These are phyloP conservation scores for Sipha flava DNA, from an alignment of 1,140 invertebrate genomes.

Conservation along the genomic window DNA sequence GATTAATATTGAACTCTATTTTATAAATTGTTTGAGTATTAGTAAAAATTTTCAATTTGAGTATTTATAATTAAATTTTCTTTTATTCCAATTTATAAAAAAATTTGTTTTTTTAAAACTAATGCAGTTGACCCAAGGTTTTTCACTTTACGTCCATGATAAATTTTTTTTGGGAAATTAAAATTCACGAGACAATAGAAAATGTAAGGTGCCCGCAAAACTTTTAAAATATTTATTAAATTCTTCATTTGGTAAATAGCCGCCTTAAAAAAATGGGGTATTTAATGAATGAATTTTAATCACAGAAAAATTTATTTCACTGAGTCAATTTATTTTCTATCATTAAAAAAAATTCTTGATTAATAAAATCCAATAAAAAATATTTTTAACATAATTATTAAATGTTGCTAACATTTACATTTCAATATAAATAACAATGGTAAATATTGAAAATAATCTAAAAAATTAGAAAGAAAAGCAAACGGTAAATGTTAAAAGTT, in stretches of 20 bases:
- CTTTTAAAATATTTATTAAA: conserved; percentile 11
- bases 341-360: not conserved
- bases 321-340: not conserved
- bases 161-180: not conserved
- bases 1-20: too few species aligned
- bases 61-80: too few species aligned
- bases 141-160: not conserved
- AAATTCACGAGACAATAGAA: not conserved
- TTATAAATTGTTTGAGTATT: not conserved
- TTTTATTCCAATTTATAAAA: not conserved
- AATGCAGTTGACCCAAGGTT: not conserved
- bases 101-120: not conserved
- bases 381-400: not conserved
- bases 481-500: too few species aligned
- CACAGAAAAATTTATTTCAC: not conserved
- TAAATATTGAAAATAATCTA: too few species aligned
- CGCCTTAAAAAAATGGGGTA: not conserved
- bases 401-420: not conserved
- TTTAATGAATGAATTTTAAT: not conserved
- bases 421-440: not conserved
- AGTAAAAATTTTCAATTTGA: not conserved
- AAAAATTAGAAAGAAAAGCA: too few species aligned
- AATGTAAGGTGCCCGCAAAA: not conserved
- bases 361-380: not conserved
- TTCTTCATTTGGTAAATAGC: not conserved